Evolutionary conservation across 2,888 invertebrate species (phyloP).

Genomic region (Philereme vetulata): DNA sequence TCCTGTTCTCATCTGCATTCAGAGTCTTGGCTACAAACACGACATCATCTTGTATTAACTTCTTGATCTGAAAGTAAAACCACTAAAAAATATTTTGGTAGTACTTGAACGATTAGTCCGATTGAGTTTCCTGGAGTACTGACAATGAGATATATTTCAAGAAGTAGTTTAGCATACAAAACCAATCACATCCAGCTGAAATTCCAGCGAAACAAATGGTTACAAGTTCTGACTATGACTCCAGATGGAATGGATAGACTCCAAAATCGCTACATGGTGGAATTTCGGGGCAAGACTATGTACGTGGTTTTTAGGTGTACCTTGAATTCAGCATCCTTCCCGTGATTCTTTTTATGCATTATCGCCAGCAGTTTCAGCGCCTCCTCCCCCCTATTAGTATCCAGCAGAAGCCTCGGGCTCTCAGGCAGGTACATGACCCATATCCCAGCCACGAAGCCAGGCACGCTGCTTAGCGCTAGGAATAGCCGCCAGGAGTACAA

Average conservation of each 20-base stretch:
- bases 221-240: too few relatives aligned
- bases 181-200: too few relatives aligned
- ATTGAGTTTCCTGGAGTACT: too few relatives aligned
- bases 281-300: too few relatives aligned
- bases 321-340: conserved; percentile 77
- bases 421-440: conserved; percentile 86
- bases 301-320: conserved; percentile 47
- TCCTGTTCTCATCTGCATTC: conserved; percentile 62
- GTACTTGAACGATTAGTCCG: too few relatives aligned
- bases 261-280: too few relatives aligned
- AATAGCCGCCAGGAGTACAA: conserved; percentile 90
- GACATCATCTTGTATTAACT: conserved; percentile 69
- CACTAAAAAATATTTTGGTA: neutral
- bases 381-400: conserved; percentile 82
- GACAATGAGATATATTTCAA: too few relatives aligned
- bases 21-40: conserved; percentile 63
- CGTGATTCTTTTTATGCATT: conserved; percentile 82
- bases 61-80: conserved; percentile 62
- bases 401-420: conserved; percentile 87
- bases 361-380: conserved; percentile 83
- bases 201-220: too few relatives aligned
- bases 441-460: conserved; percentile 85
- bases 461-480: conserved; percentile 85
- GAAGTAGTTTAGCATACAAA: too few relatives aligned
- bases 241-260: too few relatives aligned